Evolutionary conservation across 2,797 vertebrate genomes (phyloP).

Genomic region (Argya squamiceps): DNA sequence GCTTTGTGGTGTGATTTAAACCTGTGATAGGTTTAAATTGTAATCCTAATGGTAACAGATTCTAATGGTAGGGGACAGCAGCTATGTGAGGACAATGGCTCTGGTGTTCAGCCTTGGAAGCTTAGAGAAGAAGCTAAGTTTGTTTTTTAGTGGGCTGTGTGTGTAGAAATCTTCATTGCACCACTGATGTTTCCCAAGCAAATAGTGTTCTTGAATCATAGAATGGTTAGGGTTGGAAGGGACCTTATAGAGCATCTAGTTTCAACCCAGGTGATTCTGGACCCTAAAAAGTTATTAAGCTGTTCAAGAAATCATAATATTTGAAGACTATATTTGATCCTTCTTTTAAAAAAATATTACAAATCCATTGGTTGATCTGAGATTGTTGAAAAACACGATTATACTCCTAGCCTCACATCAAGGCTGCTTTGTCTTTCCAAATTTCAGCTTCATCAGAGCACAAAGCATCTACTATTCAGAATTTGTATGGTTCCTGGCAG

Average conservation of each 20-base stretch:
- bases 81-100: neutral
- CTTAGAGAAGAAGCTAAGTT: neutral
- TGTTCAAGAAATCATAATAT: neutral
- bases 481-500: neutral
- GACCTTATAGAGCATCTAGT: too few relatives aligned
- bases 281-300: neutral
- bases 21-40: neutral
- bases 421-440: neutral
- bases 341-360: neutral
- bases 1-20: neutral
- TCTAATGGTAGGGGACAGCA: neutral
- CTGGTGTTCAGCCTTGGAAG: neutral
- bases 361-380: neutral
- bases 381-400: neutral
- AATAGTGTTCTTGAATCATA: neutral
- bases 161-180: neutral
- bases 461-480: neutral
- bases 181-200: neutral
- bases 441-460: neutral
- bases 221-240: neutral
- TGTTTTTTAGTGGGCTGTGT: neutral
- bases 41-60: neutral
- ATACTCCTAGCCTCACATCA: neutral
- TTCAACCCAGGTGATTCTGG: neutral
- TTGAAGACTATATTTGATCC: neutral